These are phyloP conservation scores for Podabrus alpinus DNA, from an alignment of 2,888 invertebrate species.

Conservation along the genomic window DNA sequence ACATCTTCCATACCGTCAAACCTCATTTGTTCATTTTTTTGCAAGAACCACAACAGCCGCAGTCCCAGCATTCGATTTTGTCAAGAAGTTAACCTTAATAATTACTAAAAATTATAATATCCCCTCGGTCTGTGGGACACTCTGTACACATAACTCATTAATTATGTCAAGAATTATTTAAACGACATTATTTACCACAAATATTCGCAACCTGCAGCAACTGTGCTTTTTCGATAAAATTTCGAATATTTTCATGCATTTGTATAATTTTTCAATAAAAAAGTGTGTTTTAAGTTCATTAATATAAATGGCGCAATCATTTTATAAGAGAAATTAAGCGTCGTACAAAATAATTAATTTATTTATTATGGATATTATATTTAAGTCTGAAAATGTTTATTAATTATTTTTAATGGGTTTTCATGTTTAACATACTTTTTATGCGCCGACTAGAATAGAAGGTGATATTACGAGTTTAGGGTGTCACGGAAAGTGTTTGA, in stretches of 20 bases:
- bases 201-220: not conserved
- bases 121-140: not conserved
- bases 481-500: not conserved
- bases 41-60: too few relatives aligned
- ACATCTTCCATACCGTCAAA: not conserved
- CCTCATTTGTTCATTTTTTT: not conserved
- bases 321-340: not conserved
- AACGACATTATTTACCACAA: not conserved
- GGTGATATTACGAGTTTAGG: not conserved
- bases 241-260: not conserved
- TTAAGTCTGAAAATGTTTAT: too few relatives aligned
- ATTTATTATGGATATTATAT: not conserved
- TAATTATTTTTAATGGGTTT: not conserved
- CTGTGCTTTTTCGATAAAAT: not conserved
- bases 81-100: too few relatives aligned
- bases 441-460: not conserved
- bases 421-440: not conserved
- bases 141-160: not conserved
- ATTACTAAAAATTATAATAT: not conserved
- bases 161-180: not conserved
- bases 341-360: not conserved
- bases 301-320: not conserved
- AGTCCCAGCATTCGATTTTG: too few relatives aligned
- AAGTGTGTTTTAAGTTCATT: not conserved
- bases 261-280: not conserved